phyloP scores from a whole-genome alignment of 2,113 vertebrate species.

The Cryptotis parvus region DNA sequence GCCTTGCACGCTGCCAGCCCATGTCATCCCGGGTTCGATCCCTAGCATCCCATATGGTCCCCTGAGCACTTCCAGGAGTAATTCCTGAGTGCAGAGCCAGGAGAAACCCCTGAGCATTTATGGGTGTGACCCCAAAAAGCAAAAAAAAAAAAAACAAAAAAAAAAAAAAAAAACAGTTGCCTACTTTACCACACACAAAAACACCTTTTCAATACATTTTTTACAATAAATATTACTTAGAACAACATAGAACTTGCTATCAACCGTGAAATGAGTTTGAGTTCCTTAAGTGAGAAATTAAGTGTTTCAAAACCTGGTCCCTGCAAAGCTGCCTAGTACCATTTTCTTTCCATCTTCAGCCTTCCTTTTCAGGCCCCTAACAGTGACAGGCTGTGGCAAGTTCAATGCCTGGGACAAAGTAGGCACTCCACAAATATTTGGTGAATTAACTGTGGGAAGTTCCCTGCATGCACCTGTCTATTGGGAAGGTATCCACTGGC shows the following conservation, averaged over 20 bases:
- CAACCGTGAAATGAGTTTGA: not conserved
- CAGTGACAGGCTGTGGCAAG: not conserved
- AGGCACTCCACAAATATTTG: not conserved
- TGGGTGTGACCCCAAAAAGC: no score
- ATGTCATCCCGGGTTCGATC: no score
- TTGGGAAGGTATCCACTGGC: not conserved
- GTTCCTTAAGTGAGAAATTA: not conserved
- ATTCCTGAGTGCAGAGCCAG: no score
- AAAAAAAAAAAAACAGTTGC: not conserved
- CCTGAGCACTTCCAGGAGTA: no score
- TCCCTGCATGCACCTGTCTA: not conserved
- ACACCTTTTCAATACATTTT: not conserved
- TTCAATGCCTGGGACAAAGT: not conserved
- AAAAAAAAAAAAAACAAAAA: no score
- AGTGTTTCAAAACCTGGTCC: not conserved
- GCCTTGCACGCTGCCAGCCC: no score
- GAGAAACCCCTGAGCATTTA: no score
- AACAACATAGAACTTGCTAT: not conserved
- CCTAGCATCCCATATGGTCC: no score
- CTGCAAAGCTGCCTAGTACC: not conserved
- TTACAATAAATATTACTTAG: constrained; percentile 9
- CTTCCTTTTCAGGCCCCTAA: not conserved
- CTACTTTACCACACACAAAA: constrained; percentile 32
- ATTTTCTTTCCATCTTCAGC: no score
- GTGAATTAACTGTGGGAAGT: not conserved